These are phyloP conservation scores for Agelaius phoeniceus DNA, from an alignment of 2,113 vertebrate genomes.

Conservation along the genomic window DNA sequence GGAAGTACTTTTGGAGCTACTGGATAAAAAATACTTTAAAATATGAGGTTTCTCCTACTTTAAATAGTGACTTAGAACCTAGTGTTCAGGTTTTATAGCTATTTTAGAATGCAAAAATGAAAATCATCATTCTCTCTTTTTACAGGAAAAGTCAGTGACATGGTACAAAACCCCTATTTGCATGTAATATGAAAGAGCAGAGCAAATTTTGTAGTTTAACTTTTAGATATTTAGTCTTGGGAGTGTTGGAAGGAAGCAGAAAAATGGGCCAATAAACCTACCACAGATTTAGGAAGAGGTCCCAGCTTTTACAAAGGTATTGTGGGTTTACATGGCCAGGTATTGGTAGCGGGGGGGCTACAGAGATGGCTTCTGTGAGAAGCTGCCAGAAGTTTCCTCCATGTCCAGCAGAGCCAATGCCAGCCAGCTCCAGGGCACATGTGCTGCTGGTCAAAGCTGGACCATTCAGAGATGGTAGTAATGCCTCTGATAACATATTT, in stretches of 20 bases:
- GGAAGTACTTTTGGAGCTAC: not conserved
- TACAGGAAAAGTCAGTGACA: not conserved
- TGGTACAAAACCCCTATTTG: not conserved
- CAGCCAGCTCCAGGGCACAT: no score
- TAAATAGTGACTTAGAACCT: not conserved
- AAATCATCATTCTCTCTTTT: not conserved
- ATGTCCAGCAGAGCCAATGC: no score
- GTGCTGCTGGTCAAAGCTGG: no score
- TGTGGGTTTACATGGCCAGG: not conserved
- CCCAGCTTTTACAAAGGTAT: not conserved
- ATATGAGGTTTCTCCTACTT: not conserved
- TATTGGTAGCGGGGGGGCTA: not conserved
- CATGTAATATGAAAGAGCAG: not conserved
- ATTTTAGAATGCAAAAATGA: not conserved
- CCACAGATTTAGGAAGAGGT: not conserved
- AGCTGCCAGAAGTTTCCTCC: no score
- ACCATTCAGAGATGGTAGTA: no score
- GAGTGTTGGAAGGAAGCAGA: not conserved
- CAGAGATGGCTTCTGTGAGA: not conserved
- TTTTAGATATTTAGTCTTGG: not conserved
- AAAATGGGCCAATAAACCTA: not conserved
- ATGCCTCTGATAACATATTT: no score
- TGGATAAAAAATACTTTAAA: not conserved
- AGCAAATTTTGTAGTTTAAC: not conserved
- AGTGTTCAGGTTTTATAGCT: not conserved